Evolutionary conservation across 2,113 vertebrate genomes (phyloP).

Genomic region (Tachycineta bicolor): DNA sequence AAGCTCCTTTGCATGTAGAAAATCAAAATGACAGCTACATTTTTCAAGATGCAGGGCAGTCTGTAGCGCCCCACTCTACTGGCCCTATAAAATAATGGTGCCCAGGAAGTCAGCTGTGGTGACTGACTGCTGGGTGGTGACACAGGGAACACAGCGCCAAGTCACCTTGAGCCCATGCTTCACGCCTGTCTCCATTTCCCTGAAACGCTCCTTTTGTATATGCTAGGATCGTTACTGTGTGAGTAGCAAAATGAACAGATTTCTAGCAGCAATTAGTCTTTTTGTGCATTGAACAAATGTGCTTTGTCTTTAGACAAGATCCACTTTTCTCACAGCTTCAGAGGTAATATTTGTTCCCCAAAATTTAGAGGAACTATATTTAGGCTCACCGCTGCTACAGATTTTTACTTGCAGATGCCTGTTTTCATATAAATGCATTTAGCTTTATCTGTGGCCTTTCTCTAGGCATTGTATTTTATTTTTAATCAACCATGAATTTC

Average conservation of each 20-base stretch:
- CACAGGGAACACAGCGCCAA: accelerated
- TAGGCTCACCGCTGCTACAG: background rate
- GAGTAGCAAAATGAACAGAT: background rate
- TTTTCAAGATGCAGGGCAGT: background rate
- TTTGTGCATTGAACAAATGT: background rate
- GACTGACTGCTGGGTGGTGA: background rate
- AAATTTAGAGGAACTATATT: background rate
- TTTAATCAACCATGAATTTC: conserved; percentile 1
- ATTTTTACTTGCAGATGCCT: background rate
- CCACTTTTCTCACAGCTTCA: background rate
- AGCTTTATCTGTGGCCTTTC: background rate
- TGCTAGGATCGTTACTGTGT: background rate
- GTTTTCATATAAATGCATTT: background rate
- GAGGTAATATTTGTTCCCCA: background rate
- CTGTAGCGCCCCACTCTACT: background rate
- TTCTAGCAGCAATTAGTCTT: background rate
- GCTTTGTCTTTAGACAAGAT: background rate
- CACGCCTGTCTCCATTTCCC: background rate
- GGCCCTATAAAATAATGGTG: background rate
- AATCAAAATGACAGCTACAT: background rate
- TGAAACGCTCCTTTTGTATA: background rate
- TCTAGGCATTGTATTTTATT: background rate
- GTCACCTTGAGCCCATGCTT: accelerated
- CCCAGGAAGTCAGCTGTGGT: background rate
- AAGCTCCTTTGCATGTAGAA: background rate